These are phyloP conservation scores for Bombus confusus DNA, from an alignment of 1,140 invertebrate genomes.

Conservation along the genomic window DNA sequence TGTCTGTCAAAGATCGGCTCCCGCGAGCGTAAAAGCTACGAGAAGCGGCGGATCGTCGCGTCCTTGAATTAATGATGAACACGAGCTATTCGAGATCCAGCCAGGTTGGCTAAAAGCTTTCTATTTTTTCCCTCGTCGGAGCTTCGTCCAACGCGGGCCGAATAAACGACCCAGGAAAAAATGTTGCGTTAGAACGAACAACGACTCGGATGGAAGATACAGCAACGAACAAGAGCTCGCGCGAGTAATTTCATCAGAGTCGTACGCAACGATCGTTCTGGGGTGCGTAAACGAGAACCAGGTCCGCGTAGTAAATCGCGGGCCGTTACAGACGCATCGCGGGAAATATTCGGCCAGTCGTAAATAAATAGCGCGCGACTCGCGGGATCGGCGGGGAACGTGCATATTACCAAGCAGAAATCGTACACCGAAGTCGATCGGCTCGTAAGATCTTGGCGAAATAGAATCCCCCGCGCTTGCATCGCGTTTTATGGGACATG, in stretches of 20 bases:
- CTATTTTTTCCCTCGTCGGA: background rate
- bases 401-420: background rate
- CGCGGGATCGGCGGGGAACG: background rate
- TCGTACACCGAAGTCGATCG: background rate
- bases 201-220: too few relatives aligned
- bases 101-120: slow-evolving; percentile 18
- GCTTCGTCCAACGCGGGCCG: background rate
- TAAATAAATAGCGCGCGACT: slow-evolving; percentile 42
- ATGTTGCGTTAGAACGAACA: too few relatives aligned
- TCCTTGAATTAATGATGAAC: slow-evolving; percentile 27
- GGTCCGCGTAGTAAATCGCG: too few relatives aligned
- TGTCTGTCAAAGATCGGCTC: slow-evolving; percentile 22
- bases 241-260: too few relatives aligned
- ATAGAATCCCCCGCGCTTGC: slow-evolving; percentile 21
- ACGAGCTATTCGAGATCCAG: background rate
- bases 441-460: slow-evolving; percentile 14
- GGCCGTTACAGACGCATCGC: too few relatives aligned
- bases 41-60: background rate
- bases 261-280: too few relatives aligned
- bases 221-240: too few relatives aligned
- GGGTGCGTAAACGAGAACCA: too few relatives aligned
- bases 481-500: slow-evolving; percentile 28
- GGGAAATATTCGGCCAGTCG: slow-evolving; percentile 2
- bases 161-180: too few relatives aligned
- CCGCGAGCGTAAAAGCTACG: background rate